Conservation (phyloP, 2,888 invertebrate species). For the Mamestra brassicae region DNA sequence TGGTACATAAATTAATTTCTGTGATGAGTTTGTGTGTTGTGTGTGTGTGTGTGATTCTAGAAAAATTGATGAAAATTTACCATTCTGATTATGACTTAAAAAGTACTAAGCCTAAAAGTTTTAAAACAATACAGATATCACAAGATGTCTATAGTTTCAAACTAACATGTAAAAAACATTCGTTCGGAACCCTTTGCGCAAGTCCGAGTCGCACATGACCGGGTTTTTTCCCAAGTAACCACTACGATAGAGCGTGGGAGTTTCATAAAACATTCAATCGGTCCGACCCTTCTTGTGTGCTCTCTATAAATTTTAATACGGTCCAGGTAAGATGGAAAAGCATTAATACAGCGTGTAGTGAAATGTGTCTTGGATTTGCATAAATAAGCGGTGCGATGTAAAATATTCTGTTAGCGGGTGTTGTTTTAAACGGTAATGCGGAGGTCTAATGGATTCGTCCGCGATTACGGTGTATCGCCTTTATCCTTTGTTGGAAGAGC, state of each 20-base stretch:
- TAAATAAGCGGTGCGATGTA: slow-evolving; percentile 64
- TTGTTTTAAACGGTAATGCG: slow-evolving; percentile 59
- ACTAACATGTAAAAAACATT: too few species aligned
- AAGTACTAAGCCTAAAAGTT: too few species aligned
- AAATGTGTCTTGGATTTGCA: slow-evolving; percentile 68
- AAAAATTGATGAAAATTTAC: too few species aligned
- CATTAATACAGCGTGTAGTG: slow-evolving; percentile 60
- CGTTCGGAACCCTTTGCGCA: too few species aligned
- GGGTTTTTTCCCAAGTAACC: slow-evolving; percentile 38
- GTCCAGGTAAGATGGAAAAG: slow-evolving; percentile 65
- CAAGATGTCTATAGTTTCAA: too few species aligned
- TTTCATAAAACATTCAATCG: slow-evolving; percentile 71
- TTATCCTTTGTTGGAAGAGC: slow-evolving; percentile 45
- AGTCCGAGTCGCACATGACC: too few species aligned
- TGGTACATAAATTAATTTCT: too few species aligned
- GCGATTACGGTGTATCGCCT: slow-evolving; percentile 45
- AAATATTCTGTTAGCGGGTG: slow-evolving; percentile 59
- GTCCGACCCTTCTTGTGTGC: slow-evolving; percentile 65
- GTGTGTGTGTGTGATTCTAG: too few species aligned
- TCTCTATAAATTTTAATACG: slow-evolving; percentile 71
- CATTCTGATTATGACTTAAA: too few species aligned
- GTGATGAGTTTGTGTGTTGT: too few species aligned
- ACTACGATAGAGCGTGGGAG: slow-evolving; percentile 37
- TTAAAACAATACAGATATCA: too few species aligned
- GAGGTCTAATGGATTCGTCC: slow-evolving; percentile 56